Conservation (phyloP, 2,797 vertebrate genomes). For the Enteromius trimaculatus region DNA sequence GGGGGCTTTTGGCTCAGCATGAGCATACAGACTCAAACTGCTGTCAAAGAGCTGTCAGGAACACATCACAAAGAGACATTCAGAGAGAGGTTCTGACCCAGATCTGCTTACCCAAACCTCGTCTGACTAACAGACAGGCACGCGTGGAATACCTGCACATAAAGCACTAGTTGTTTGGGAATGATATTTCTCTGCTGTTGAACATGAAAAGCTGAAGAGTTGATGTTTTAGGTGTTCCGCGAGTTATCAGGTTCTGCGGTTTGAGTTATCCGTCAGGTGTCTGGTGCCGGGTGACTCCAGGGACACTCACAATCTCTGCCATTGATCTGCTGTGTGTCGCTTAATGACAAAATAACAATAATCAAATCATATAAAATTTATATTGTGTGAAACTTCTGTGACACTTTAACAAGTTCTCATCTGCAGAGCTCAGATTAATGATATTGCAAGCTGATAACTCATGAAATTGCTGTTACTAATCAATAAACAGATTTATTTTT, state of each 20-base stretch:
- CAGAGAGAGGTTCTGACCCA: slow-evolving; percentile 38
- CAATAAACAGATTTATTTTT: slow-evolving; percentile 11
- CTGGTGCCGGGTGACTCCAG: neutral
- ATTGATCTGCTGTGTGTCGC: neutral
- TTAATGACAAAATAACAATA: slow-evolving; percentile 22
- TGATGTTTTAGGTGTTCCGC: neutral
- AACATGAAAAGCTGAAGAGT: neutral
- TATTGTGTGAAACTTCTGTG: slow-evolving; percentile 1
- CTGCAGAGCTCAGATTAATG: slow-evolving; percentile 12
- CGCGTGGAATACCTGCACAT: slow-evolving; percentile 1
- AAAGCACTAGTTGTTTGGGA: neutral
- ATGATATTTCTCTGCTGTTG: no score
- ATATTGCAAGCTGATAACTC: neutral
- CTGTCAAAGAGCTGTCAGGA: slow-evolving; percentile 35
- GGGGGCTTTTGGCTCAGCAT: neutral
- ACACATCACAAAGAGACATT: slow-evolving; percentile 18
- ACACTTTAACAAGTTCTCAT: slow-evolving; percentile 10
- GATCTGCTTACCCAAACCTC: slow-evolving; percentile 9
- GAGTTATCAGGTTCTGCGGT: neutral
- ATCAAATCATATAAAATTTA: neutral
- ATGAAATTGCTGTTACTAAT: slow-evolving; percentile 14
- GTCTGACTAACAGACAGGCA: slow-evolving; percentile 6
- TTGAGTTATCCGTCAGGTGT: neutral
- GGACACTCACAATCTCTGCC: neutral
- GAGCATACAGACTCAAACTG: slow-evolving; percentile 23